Conservation (phyloP, 2,113 vertebrate genomes). For the Ascaphus truei region DNA sequence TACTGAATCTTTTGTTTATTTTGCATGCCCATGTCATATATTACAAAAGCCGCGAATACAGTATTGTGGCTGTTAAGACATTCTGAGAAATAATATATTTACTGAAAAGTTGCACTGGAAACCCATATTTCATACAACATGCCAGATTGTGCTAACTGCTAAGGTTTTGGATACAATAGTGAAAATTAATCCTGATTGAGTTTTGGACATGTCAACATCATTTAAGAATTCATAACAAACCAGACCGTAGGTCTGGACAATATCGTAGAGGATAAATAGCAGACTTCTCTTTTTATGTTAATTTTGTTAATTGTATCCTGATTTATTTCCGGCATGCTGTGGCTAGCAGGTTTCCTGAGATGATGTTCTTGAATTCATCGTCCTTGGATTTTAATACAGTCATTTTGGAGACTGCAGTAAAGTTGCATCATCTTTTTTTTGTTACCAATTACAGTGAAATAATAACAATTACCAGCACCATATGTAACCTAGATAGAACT, state of each 20-base stretch:
- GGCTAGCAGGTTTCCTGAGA: slow-evolving; percentile 32
- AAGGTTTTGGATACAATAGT: background rate
- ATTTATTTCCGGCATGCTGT: slow-evolving; percentile 23
- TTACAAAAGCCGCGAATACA: too few species aligned
- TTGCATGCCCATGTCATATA: too few species aligned
- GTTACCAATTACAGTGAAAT: too few species aligned
- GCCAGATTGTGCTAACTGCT: background rate
- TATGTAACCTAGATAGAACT: too few species aligned
- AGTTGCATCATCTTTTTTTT: slow-evolving; percentile 9
- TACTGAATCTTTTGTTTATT: too few species aligned
- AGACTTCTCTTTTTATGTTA: slow-evolving; percentile 28
- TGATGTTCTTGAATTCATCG: slow-evolving; percentile 6
- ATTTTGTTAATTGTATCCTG: slow-evolving; percentile 31
- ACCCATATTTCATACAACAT: background rate
- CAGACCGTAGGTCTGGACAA: slow-evolving; percentile 14
- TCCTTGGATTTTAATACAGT: slow-evolving; percentile 24
- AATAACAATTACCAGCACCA: too few species aligned
- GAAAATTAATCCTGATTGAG: slow-evolving; percentile 35
- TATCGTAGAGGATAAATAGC: slow-evolving; percentile 9
- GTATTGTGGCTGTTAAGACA: too few species aligned
- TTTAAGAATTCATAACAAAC: background rate
- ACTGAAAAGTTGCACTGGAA: background rate
- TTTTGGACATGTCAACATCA: slow-evolving; percentile 33
- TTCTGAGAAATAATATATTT: too few species aligned
- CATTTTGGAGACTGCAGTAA: slow-evolving; percentile 1